A percentile compares a stretch with the other conserved stretches of the same genome.
Conservation (phyloP, 2,888 invertebrate genomes). For the Morinoia aosen region DNA sequence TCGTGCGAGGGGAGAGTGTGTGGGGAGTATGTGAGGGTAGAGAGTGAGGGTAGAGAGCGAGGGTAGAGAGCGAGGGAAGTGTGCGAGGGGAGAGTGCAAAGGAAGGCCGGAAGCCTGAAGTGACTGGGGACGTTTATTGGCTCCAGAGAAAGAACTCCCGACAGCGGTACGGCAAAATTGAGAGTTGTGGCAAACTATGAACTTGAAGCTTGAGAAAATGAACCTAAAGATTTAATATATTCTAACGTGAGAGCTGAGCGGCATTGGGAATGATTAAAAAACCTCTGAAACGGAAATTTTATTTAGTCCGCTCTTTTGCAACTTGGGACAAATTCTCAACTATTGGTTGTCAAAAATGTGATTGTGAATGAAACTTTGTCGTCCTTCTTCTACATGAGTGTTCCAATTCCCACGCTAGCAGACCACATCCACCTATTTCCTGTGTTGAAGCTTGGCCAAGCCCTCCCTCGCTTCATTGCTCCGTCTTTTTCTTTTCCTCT, state of each 20-base stretch:
- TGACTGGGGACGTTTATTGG: slow-evolving; percentile 6
- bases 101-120: slow-evolving; percentile 16
- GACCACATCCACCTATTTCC: not conserved
- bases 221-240: not conserved
- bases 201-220: not conserved
- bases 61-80: not conserved
- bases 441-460: not conserved
- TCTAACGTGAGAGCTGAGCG: not conserved
- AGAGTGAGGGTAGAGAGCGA: not conserved
- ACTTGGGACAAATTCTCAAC: too few species aligned
- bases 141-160: not conserved
- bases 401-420: not conserved
- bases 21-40: not conserved
- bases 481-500: not conserved
- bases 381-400: not conserved
- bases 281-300: not conserved
- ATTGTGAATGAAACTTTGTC: not conserved
- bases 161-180: not conserved
- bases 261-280: not conserved
- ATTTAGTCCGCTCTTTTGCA: too few species aligned
- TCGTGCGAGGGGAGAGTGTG: not conserved
- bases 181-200: not conserved
- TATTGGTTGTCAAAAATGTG: too few species aligned
- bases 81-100: not conserved
- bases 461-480: not conserved